Evolutionary conservation across 2,888 invertebrate species (phyloP).

Genomic region (Bimastos eiseni): DNA sequence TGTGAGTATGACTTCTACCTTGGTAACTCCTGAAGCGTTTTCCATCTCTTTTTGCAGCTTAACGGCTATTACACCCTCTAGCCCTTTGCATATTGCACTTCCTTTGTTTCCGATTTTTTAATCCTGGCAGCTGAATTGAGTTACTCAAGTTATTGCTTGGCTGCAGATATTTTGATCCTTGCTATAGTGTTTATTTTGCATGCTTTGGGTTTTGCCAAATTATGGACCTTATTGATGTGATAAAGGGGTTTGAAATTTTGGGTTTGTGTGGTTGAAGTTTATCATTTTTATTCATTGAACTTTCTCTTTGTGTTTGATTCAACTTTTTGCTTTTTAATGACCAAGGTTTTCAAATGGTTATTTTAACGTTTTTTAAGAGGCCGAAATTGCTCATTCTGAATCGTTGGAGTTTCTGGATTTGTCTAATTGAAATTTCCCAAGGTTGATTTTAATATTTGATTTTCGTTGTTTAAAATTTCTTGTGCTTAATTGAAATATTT

Average conservation of each 20-base stretch:
- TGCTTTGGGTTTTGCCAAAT: background rate
- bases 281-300: background rate
- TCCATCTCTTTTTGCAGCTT: background rate
- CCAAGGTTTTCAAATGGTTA: background rate
- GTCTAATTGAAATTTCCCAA: no score
- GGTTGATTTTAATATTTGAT: no score
- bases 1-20: constrained; percentile 16
- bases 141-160: background rate
- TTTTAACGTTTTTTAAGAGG: background rate
- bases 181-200: background rate
- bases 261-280: background rate
- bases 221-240: background rate
- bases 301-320: background rate
- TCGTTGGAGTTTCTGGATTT: background rate
- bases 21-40: background rate
- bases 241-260: background rate
- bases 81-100: background rate
- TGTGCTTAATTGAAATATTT: background rate
- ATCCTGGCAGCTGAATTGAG: background rate
- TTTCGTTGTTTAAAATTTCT: background rate
- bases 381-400: background rate
- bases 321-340: background rate
- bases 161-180: background rate
- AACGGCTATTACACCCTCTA: no score
- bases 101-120: background rate